Base-by-base conservation (phyloP, 1,140 invertebrate species). In the Neuroterus valhalla region DNA sequence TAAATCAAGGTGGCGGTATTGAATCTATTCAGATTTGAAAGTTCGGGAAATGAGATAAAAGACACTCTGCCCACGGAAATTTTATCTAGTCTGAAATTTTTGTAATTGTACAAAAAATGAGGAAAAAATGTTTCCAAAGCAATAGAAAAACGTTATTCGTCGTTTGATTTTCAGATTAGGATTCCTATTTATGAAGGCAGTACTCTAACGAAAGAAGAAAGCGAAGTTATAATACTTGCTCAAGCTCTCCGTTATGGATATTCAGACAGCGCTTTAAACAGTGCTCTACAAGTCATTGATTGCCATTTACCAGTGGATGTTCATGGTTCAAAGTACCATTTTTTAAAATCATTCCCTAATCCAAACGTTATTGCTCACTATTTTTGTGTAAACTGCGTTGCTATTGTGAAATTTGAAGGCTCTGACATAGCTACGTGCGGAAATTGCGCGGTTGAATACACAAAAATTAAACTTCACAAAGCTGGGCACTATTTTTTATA, bases 401-500 rank as follows among this genome's bases (percentile, higher is more conserved):
- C 3, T 15, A 14, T 46, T 11, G 1, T 46, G n/a, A n/a, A 46
- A 4, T 46, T 46, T 15, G 45, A 15, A 46, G 3, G n/a, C 15
- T 46, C 45, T 46, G 45, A 46, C 11, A 46, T 3, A 46, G n/a
- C 3, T 2, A 14, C 11, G 11, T 46, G 45, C n/a, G 45, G 15
- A 46, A 46, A 15, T 3, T 46, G 45, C n/a, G 15, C 11, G 0
- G 3, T 14, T 1, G 11, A 15, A 46, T 15, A 1, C 15, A 15
- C 1, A n/a, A 46, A 46, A 15, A 3, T 3, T n/a, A 14, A 3
- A 15, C 10, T 15, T 1, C 10, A n/a, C 14, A 46, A 15, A 46
- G 45, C 10, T 46, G 45, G 45, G 1, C 45, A 70, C 17, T 70
- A 70, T 55, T 70, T 55, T 42, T 10, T 70, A 8, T 50, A 26